These are phyloP conservation scores for Spisula solida DNA, from an alignment of 2,888 invertebrate genomes.

Conservation along the genomic window DNA sequence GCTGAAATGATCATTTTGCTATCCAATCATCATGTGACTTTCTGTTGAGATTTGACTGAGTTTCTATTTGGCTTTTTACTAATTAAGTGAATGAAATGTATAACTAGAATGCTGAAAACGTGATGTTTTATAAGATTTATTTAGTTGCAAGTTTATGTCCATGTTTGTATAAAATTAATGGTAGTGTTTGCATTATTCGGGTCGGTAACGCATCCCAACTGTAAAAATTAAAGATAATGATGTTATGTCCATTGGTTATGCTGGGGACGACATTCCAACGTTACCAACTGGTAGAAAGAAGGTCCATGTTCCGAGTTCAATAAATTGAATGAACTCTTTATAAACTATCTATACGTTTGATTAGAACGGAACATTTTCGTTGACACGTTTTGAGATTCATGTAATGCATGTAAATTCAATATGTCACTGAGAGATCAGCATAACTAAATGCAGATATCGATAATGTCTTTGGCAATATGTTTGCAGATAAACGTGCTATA, in stretches of 20 bases:
- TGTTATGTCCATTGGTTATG: slow-evolving; percentile 12
- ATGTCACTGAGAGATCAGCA: slow-evolving; percentile 49
- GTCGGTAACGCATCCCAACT: slow-evolving; percentile 2
- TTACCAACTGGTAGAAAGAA: not conserved
- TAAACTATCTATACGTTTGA: not conserved
- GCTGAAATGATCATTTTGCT: too few species aligned
- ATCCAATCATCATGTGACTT: too few species aligned
- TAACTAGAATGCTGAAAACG: not conserved
- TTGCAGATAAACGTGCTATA: not conserved
- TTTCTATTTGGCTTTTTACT: not conserved
- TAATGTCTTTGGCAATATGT: slow-evolving; percentile 40
- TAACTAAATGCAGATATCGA: slow-evolving; percentile 62
- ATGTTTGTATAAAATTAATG: slow-evolving; percentile 23
- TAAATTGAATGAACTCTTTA: slow-evolving; percentile 21
- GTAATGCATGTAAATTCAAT: slow-evolving; percentile 48
- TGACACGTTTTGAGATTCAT: slow-evolving; percentile 44
- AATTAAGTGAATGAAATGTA: not conserved
- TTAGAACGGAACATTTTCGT: not conserved
- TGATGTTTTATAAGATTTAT: slow-evolving; percentile 3
- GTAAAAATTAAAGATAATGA: slow-evolving; percentile 28
- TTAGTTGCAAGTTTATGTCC: not conserved
- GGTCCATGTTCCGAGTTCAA: not conserved
- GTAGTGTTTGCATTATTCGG: not conserved
- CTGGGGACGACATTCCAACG: not conserved
- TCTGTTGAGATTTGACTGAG: too few species aligned